Conservation (phyloP, 2,888 invertebrate genomes). For the Pherbina coryleti region DNA sequence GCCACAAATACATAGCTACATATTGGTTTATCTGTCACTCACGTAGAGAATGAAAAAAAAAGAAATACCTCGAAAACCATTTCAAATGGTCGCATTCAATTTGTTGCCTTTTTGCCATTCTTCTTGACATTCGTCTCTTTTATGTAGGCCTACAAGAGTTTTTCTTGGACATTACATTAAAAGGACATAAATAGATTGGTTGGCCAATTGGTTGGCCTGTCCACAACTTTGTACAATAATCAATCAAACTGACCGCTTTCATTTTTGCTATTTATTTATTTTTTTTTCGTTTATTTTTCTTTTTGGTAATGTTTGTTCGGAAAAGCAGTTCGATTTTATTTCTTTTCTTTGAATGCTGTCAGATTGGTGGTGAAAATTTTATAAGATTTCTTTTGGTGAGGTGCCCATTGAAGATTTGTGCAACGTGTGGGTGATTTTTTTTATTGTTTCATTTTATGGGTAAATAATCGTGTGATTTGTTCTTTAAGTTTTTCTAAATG, state of each 20-base stretch:
- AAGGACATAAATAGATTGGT: slow-evolving; percentile 68
- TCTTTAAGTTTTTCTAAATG: too few relatives aligned
- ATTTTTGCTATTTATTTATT: background rate
- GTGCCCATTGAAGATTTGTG: background rate
- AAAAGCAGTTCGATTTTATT: slow-evolving; percentile 21
- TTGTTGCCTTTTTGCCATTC: slow-evolving; percentile 49
- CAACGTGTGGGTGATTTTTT: background rate
- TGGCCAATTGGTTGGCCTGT: slow-evolving; percentile 63
- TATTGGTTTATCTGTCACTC: background rate
- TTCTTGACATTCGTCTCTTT: slow-evolving; percentile 45
- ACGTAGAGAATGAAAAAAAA: background rate
- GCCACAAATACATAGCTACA: background rate
- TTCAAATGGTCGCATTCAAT: slow-evolving; percentile 58
- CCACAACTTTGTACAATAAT: slow-evolving; percentile 69
- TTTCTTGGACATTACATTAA: slow-evolving; percentile 59
- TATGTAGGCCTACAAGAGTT: slow-evolving; percentile 17
- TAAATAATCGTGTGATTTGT: too few relatives aligned
- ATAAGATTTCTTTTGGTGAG: background rate
- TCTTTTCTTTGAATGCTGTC: background rate
- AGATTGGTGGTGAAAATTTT: slow-evolving; percentile 10
- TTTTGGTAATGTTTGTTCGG: background rate
- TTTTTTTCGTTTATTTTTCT: background rate
- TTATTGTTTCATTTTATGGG: too few relatives aligned
- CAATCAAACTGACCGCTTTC: slow-evolving; percentile 64
- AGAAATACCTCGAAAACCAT: slow-evolving; percentile 25